Evolutionary conservation across 2,888 invertebrate genomes (phyloP).

Genomic region (Diploptera punctata): DNA sequence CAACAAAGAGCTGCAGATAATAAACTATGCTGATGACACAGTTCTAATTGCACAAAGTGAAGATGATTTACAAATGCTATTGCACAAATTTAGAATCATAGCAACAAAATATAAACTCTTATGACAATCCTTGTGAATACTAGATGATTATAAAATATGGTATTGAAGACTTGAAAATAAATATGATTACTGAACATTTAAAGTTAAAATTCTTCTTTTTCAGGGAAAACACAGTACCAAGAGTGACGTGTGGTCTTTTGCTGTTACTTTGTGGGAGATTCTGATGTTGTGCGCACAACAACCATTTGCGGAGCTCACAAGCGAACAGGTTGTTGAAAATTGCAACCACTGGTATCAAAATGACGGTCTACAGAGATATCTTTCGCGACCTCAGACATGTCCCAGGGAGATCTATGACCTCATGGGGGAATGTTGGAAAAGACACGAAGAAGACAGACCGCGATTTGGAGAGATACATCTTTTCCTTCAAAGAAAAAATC

Average conservation of each 20-base stretch:
- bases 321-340: conserved; percentile 82
- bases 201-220: too few relatives aligned
- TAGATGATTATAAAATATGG: too few relatives aligned
- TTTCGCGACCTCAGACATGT: conserved; percentile 74
- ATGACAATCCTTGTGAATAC: too few relatives aligned
- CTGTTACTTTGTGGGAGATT: conserved; percentile 89
- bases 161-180: too few relatives aligned
- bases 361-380: conserved; percentile 60
- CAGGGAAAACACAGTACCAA: conserved; percentile 88
- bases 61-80: too few relatives aligned
- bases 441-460: conserved; percentile 80
- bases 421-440: conserved; percentile 92
- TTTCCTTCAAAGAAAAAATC: conserved; percentile 76
- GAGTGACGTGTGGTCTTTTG: conserved; percentile 92
- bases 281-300: conserved; percentile 79
- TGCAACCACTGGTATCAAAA: conserved; percentile 71
- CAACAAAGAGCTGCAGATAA: too few relatives aligned
- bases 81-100: too few relatives aligned
- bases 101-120: too few relatives aligned
- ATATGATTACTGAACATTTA: background rate
- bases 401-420: conserved; percentile 89
- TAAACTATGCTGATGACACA: too few relatives aligned
- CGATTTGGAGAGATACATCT: conserved; percentile 88
- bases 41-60: too few relatives aligned
- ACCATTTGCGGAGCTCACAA: conserved; percentile 81